Conservation (phyloP, 2,888 invertebrate species). For the Mythimna lalbum region DNA sequence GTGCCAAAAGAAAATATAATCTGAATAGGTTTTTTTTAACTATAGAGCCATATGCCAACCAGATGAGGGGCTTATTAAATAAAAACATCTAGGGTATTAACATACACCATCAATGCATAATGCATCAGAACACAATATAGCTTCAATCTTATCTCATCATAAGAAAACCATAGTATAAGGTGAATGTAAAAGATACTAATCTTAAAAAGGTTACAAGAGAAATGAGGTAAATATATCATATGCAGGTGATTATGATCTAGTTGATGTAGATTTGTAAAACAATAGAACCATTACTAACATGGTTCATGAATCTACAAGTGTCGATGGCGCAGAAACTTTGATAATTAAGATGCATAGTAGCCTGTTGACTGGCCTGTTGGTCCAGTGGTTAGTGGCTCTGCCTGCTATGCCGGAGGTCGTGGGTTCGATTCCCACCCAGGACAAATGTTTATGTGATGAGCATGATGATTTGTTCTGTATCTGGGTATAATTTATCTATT, state of each 20-base stretch:
- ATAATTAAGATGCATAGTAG: too few species aligned
- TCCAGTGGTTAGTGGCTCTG: too few species aligned
- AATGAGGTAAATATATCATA: slow-evolving; percentile 12
- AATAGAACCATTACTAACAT: not conserved
- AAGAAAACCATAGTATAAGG: slow-evolving; percentile 2
- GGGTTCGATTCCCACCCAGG: too few species aligned
- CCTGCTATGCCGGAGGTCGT: too few species aligned
- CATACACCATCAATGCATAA: not conserved
- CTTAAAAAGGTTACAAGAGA: slow-evolving; percentile 20
- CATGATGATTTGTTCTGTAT: too few species aligned
- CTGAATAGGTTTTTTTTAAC: not conserved
- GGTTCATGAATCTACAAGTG: not conserved
- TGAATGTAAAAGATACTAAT: not conserved
- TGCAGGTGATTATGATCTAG: not conserved
- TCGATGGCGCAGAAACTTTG: not conserved
- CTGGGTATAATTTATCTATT: too few species aligned
- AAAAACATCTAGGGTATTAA: not conserved
- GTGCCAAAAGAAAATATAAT: too few species aligned
- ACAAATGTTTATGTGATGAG: too few species aligned
- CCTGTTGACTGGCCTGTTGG: too few species aligned
- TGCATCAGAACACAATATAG: slow-evolving; percentile 1
- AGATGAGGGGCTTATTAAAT: not conserved
- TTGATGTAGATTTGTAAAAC: not conserved
- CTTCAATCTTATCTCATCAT: not conserved
- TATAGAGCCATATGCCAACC: not conserved